phyloP scores from a whole-genome alignment of 1,140 invertebrate genomes.

The Piezodorus guildinii region DNA sequence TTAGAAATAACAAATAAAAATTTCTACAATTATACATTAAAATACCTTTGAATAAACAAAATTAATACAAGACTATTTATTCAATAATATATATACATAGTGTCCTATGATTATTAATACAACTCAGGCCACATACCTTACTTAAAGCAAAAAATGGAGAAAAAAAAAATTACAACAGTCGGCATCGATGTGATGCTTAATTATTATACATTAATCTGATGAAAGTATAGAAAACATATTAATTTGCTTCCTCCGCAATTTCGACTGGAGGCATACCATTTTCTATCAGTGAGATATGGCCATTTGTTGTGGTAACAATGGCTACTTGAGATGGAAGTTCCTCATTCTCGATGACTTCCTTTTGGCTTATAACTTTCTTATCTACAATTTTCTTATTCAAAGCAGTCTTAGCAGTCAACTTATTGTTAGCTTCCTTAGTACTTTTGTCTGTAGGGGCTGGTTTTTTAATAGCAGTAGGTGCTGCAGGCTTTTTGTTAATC shows the following conservation, averaged over 20 bases:
- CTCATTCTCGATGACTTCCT: slow-evolving; percentile 12
- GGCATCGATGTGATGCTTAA: slow-evolving; percentile 18
- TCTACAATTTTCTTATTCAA: slow-evolving; percentile 1
- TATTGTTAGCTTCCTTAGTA: slow-evolving; percentile 21
- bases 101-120: slow-evolving; percentile 16
- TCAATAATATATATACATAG: slow-evolving; percentile 11
- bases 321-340: slow-evolving; percentile 18
- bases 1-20: slow-evolving; percentile 10
- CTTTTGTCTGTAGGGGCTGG: slow-evolving; percentile 18
- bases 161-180: slow-evolving; percentile 20
- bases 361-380: slow-evolving; percentile 4
- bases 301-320: slow-evolving; percentile 24
- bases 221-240: slow-evolving; percentile 2
- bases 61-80: too few species aligned
- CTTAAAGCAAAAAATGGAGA: slow-evolving; percentile 15
- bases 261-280: slow-evolving; percentile 16
- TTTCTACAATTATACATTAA: slow-evolving; percentile 15
- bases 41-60: not conserved
- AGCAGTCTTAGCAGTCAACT: slow-evolving; percentile 14
- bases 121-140: slow-evolving; percentile 20
- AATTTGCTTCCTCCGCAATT: slow-evolving; percentile 7
- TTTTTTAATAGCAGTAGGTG: slow-evolving; percentile 19
- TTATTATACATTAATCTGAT: slow-evolving; percentile 7
- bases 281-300: slow-evolving; percentile 19
- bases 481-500: slow-evolving; percentile 14